Percentiles rank a stretch among this genome's conserved stretches.
Evolutionary conservation across 2,113 vertebrate genomes (phyloP).

Genomic region (Epinephelus lanceolatus): DNA sequence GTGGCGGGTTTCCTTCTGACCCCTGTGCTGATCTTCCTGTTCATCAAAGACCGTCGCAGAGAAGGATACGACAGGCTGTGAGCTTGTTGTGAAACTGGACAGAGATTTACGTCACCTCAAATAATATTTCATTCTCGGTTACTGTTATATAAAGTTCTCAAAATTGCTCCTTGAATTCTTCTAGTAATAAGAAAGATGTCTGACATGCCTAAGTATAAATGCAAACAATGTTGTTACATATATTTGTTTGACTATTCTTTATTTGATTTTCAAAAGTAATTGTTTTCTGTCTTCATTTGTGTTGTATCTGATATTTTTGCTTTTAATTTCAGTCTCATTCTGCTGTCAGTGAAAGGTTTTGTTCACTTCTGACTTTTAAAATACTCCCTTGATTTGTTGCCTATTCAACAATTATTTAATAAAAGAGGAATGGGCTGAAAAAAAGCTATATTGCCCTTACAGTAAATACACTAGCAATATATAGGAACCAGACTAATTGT

Average conservation of each 20-base stretch:
- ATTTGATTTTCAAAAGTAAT: background rate
- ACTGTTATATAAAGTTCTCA: background rate
- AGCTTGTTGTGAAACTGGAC: conserved; percentile 16
- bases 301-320: background rate
- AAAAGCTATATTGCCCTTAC: background rate
- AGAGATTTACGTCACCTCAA: background rate
- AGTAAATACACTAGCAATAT: background rate
- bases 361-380: too few relatives aligned
- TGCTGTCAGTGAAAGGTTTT: background rate
- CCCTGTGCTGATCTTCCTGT: conserved; percentile 80
- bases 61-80: conserved; percentile 84
- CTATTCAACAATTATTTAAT: background rate
- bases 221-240: background rate
- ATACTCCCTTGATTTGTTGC: background rate
- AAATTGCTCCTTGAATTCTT: background rate
- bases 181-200: background rate
- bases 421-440: background rate
- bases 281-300: background rate
- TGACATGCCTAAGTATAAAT: background rate
- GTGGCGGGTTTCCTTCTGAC: conserved; percentile 83
- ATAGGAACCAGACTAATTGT: background rate
- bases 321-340: background rate
- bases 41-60: conserved; percentile 82
- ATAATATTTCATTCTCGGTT: background rate
- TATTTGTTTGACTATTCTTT: background rate